Evolutionary conservation across 2,797 vertebrate genomes (phyloP), one percentile per base, ranked within the genome.

Genomic region (Rhinophrynus dorsalis): DNA sequence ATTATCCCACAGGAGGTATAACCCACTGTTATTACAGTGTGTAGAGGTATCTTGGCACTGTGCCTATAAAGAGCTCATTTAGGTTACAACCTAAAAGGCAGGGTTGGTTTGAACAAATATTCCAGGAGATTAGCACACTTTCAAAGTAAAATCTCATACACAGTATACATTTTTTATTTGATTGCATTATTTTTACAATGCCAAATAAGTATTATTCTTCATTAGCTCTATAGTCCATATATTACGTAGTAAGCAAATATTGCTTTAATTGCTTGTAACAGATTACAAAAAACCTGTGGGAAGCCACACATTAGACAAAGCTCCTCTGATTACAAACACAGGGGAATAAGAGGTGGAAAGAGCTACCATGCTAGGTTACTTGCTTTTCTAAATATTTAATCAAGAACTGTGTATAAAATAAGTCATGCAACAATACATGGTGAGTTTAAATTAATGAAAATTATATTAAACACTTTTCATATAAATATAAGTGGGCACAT

Each of bases 181-280:
- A 62, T 62, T 61, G 35, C 44, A 20, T 61, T 70, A 37, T 45
- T 20, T n/a, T 7, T 50, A 42, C 13, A 15, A 29, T 13, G 18
- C 8, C 17, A 58, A 65, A 64, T 29, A 38, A 40, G 27, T 40
- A 72, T 72, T 65, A 48, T 55, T 65, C 61, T 51, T 65, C 44
- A 72, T 72, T 65, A 65, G 30, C 61, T 58, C 42, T 17, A 58
- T 30, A 51, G 44, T 57, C 27, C 44, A 72, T 58, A 50, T 26
- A 45, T 71, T 71, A 63, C 59, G 57, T 63, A 40, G 42, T 65
- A 71, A 50, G 68, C 68, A 71, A 57, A 64, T 64, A 65, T 58
- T 23, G 61, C 58, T 59, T 58, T 59, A 72, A 72, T 72, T 60
- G 61, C 18, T 65, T 65, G 61, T 56, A 72, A 65, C 68, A 65